Evolutionary conservation across 1,140 invertebrate genomes (phyloP).

Genomic region (Planococcus citri): DNA sequence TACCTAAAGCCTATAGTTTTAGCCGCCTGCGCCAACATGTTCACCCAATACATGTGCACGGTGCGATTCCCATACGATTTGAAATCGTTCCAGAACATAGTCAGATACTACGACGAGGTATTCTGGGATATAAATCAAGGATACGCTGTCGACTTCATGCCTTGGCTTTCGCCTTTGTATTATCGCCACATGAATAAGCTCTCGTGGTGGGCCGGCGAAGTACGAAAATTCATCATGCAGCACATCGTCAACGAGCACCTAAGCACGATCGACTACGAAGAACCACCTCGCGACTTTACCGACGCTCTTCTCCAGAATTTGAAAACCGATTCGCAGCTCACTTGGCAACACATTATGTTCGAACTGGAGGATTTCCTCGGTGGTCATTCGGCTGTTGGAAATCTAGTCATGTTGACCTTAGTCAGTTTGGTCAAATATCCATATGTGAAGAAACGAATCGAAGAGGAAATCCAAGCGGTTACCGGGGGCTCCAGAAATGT

Average conservation of each 20-base stretch:
- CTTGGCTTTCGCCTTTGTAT: conserved; percentile 62
- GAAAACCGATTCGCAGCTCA: conserved; percentile 45
- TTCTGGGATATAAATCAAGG: conserved; percentile 84
- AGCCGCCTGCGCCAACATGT: conserved; percentile 65
- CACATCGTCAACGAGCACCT: conserved; percentile 47
- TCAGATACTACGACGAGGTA: conserved; percentile 64
- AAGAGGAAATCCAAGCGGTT: conserved; percentile 50
- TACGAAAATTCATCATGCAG: conserved; percentile 59
- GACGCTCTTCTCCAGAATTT: conserved; percentile 57
- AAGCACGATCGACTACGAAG: conserved; percentile 40
- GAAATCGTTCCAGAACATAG: conserved; percentile 46
- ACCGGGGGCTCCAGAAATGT: conserved; percentile 43
- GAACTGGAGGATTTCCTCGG: conserved; percentile 74
- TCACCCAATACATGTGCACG: conserved; percentile 70
- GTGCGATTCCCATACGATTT: conserved; percentile 54
- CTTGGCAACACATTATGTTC: conserved; percentile 60
- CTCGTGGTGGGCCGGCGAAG: conserved; percentile 48
- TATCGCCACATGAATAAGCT: conserved; percentile 51
- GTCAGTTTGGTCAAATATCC: conserved; percentile 50
- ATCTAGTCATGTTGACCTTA: conserved; percentile 61
- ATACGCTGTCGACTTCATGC: conserved; percentile 73
- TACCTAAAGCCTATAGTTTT: conserved; percentile 40
- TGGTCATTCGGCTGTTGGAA: conserved; percentile 73
- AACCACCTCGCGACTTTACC: conserved; percentile 50
- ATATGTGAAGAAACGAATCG: conserved; percentile 45